phyloP scores from a whole-genome alignment of 2,113 vertebrate genomes.

The Sebastes fasciatus region DNA sequence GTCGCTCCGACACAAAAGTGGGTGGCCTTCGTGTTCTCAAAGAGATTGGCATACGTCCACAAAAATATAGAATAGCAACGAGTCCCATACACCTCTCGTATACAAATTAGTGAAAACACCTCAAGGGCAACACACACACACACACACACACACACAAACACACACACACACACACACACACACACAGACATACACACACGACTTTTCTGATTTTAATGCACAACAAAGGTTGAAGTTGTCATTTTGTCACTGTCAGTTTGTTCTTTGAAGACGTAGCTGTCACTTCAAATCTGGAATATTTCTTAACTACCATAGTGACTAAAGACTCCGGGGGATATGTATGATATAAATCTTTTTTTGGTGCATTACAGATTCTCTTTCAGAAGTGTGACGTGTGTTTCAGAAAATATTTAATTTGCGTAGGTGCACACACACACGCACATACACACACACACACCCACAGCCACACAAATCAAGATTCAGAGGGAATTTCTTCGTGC shows the following conservation, averaged over 20 bases:
- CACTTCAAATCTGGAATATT: conserved; percentile 40
- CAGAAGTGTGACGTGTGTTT: conserved; percentile 25
- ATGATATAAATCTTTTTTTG: conserved; percentile 12
- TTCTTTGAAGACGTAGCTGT: conserved; percentile 44
- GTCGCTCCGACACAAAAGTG: conserved; percentile 30
- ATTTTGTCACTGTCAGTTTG: conserved; percentile 56
- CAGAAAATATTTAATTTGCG: conserved; percentile 40
- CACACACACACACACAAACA: neutral
- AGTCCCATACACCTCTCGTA: neutral
- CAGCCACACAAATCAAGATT: neutral
- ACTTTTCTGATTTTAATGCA: conserved; percentile 15
- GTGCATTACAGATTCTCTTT: conserved; percentile 40
- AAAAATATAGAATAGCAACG: conserved; percentile 15
- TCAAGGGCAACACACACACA: conserved; percentile 31
- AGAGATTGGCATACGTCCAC: conserved; percentile 18
- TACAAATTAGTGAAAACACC: conserved; percentile 48
- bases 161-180: conserved; percentile 15
- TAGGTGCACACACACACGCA: neutral
- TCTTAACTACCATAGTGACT: conserved; percentile 22
- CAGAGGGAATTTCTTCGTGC: conserved; percentile 17
- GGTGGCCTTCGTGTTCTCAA: conserved; percentile 24
- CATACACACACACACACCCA: neutral
- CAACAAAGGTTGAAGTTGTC: conserved; percentile 40
- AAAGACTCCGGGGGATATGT: conserved; percentile 17
- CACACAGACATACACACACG: neutral